Evolutionary conservation across 1,140 invertebrate species (phyloP), one percentile per base, ranked within the genome.

Genomic region (Drosophila sproati): DNA sequence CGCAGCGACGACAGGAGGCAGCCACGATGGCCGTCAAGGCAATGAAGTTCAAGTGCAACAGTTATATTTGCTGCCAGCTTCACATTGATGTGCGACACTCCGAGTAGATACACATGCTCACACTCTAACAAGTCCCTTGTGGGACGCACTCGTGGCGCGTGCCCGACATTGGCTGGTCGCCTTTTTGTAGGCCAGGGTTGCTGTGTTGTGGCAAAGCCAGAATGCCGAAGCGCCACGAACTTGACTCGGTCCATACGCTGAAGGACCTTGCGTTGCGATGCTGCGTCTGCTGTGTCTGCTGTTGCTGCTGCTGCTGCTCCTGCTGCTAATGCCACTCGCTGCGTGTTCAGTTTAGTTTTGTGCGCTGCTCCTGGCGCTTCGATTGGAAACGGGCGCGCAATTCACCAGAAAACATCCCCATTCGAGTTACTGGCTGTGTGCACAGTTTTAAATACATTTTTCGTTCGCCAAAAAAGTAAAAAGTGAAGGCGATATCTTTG

Each of bases 31-130:
- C 80, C 70, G 56, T 63, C 52, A 59, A 73, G 59, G 70, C 78
- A 89, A 73, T 85, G 85, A 89, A 89, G 85, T 89, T 89, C 85
- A 89, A 89, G 85, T 89, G 85, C 85, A 89, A 89, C 81, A 67
- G 66, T 81, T 81, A 72, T 74, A 75, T 78, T 73, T 81, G 71
- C 80, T 66, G 56, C 54, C 35, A 60, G 64, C 35, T 41, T 37
- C 8, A 56, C 51, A 64, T 56, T 56, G 56, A 20, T 29, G 39
- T 47, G 5, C 31, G 28, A 7, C 50, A 29, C 10, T 4, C 47
- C 8, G 28, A 8, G 34, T 12, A 51, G 3, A 48, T 10, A 20
- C 57, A 57, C 51, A 51, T 35, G 51, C 60, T n/a, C 31, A 20
- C 34, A 41, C 41, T 20, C 37, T 29, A 0, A 52, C 20, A 35